Base-by-base conservation (phyloP, 1,140 invertebrate genomes). In the Cardiocondyla obscurior region DNA sequence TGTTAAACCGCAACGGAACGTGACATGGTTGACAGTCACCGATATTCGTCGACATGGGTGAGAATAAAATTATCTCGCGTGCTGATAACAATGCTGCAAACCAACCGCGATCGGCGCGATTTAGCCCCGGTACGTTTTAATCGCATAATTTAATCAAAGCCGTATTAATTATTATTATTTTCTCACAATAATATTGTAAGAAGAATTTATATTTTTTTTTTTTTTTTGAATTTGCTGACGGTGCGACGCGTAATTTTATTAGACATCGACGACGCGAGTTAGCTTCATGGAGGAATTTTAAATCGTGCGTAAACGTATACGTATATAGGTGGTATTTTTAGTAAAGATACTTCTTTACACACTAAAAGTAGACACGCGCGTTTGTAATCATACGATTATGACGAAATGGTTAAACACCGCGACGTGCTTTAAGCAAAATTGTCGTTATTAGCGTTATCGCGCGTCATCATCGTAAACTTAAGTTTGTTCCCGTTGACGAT, bases 141-240 rank as follows among this genome's bases (percentile, higher is more conserved):
- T 72, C 7, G 7, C 51, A 25, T 58, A 73, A 42, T 55, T 69
- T n/a, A n/a, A n/a, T n/a, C n/a, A n/a, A n/a, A n/a, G n/a, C n/a
- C n/a, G n/a, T n/a, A n/a, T n/a, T n/a, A n/a, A n/a, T n/a, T n/a
- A n/a, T n/a, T n/a, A n/a, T n/a, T n/a, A n/a, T n/a, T n/a, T n/a
- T n/a, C n/a, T n/a, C n/a, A n/a, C n/a, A n/a, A n/a, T n/a, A n/a
- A n/a, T n/a, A n/a, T n/a, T n/a, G n/a, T n/a, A n/a, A n/a, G 39
- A 65, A 16, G 14, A n/a, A 51, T 33, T 33, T 14, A 22, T 8
- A n/a, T 12, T 33, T 7, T 36, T 6, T 14, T 5, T 2, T 51
- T 12, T 2, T 36, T 14, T 51, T 49, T 22, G 28, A 6, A 5
- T 3, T 36, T 3, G 7, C 2, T 2, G 30, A 67, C 16, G 49